These are phyloP conservation scores for Nomia melanderi DNA, from an alignment of 1,140 invertebrate genomes.

Conservation along the genomic window DNA sequence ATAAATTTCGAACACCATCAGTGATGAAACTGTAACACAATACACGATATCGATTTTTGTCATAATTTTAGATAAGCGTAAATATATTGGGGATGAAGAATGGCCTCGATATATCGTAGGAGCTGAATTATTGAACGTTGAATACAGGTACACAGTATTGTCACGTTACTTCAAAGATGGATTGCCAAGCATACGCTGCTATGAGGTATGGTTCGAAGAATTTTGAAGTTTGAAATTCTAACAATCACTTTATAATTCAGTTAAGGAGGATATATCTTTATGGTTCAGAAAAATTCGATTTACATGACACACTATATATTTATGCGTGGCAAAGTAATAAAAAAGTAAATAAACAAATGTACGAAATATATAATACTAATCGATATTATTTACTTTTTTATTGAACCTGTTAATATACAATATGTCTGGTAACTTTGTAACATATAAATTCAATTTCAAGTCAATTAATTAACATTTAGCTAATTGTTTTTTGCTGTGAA, in stretches of 20 bases:
- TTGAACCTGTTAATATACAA: too few species aligned
- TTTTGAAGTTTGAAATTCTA: neutral
- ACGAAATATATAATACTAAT: too few species aligned
- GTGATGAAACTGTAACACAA: neutral
- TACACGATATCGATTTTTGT: conserved; percentile 12
- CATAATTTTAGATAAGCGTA: conserved; percentile 29
- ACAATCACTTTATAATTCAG: neutral
- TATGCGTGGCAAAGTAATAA: too few species aligned
- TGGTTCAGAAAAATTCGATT: too few species aligned
- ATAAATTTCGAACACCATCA: neutral
- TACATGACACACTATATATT: too few species aligned
- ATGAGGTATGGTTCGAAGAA: neutral
- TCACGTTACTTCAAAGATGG: conserved; percentile 20
- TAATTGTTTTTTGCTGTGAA: too few species aligned
- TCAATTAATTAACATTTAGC: too few species aligned
- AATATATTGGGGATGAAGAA: conserved; percentile 27
- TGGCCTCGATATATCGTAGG: conserved; percentile 31
- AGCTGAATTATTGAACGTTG: conserved; percentile 34
- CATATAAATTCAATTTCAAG: too few species aligned
- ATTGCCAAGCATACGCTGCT: neutral
- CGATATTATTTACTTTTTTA: too few species aligned
- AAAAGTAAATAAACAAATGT: too few species aligned
- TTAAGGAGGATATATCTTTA: neutral
- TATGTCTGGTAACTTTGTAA: too few species aligned
- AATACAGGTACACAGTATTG: conserved; percentile 17